Percentiles rank a stretch among this genome's conserved stretches.
Evolutionary conservation across 2,113 vertebrate species (phyloP).

Genomic region (Rhinolophus sinicus): DNA sequence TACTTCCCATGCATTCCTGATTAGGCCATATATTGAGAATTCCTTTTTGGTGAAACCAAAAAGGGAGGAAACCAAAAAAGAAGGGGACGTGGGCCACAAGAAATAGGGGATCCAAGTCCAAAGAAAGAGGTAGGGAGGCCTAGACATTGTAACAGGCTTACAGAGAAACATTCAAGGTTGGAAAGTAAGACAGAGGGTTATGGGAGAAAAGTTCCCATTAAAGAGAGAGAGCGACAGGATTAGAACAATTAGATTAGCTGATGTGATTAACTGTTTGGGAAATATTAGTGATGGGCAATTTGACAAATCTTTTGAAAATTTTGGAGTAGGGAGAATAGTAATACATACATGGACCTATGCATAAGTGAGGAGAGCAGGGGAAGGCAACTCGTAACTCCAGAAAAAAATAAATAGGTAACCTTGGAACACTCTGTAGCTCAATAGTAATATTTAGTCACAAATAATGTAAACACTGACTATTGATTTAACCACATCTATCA

Average conservation of each 20-base stretch:
- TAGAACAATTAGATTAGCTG: neutral
- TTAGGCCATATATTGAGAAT: neutral
- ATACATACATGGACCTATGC: neutral
- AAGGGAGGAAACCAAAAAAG: neutral
- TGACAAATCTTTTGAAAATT: neutral
- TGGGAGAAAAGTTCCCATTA: neutral
- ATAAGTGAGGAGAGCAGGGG: neutral
- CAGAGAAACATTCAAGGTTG: neutral
- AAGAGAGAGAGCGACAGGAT: neutral
- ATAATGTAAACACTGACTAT: neutral
- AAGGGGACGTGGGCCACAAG: neutral
- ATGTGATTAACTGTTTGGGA: neutral
- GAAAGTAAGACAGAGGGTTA: neutral
- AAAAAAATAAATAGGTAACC: neutral
- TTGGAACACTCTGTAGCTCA: neutral
- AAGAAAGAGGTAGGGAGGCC: neutral
- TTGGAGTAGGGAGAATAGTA: neutral
- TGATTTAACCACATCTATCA: neutral
- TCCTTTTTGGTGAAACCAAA: neutral
- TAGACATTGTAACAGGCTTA: neutral
- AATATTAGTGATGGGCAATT: neutral
- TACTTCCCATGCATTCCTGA: neutral
- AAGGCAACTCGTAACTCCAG: neutral
- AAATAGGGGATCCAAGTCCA: neutral
- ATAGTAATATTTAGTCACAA: neutral